Base-by-base conservation (phyloP, 2,113 vertebrate species). In the Ochotona princeps region DNA sequence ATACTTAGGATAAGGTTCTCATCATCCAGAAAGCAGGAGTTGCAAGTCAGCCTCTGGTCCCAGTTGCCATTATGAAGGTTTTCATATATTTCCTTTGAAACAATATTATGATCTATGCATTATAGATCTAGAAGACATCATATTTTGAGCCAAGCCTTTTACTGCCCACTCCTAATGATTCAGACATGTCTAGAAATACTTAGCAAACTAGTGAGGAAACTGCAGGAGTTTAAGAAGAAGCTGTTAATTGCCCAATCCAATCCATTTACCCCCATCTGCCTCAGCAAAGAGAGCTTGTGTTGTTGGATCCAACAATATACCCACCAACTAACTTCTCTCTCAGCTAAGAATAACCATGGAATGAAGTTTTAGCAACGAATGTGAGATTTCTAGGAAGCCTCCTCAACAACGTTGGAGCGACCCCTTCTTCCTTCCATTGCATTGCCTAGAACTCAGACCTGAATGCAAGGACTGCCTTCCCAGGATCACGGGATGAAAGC, bases 221-320 rank as follows among this genome's bases (percentile, higher is more conserved):
- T 81, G 51, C 69, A 76, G 26, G 21, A 28, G 17, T 23, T 90
- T 8, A 81, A 63, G 86, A 65, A 87, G 38, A 95, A 87, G 76
- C n/a, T 32, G 51, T 57, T 57, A 63, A n/a, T 67, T 65, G 28
- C 38, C 74, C n/a, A 30, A 49, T 32, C 30, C 83, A 82, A 76
- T 35, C 61, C 70, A 63, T n/a, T 32, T 89, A 51, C 65, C 30
- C 47, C 65, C 38, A 8, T 63, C 38, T 54, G 35, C 57, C 66
- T 51, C 51, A 83, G n/a, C 25, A 70, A 69, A 63, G 17, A 89
- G 13, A 2, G 10, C 66, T 38, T 57, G 44, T 25, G 20, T 23
- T 38, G 51, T 61, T 70, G 63, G 51, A 83, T 49, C 30, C n/a
- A 83, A 5, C 12, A 28, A 81, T 44, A 44, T 44, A 6, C 38